Base-by-base conservation (phyloP, 1,140 invertebrate genomes). In the Samia ricini region DNA sequence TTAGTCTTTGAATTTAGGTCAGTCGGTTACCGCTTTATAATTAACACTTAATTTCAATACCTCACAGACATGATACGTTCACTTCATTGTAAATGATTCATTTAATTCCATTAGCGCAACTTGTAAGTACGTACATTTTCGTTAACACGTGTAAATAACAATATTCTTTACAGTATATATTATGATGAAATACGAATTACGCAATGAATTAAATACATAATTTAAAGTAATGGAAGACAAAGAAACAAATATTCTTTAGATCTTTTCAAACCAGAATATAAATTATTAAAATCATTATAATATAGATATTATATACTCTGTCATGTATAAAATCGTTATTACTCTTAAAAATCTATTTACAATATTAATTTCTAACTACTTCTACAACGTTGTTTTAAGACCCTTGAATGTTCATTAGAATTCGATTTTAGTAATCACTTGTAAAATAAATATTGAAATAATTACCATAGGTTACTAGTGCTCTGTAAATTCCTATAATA, bases 251-350 rank as follows among this genome's bases (percentile, higher is more conserved):
- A 66, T 65, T 24, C 12, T 57, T 61, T 52, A 62, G 59, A 66
- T 58, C 56, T 60, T 58, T 22, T 61, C 60, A 49, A 62, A 50
- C 55, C 62, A 64, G 63, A 64, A 68, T 70, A 49, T 61, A 76
- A 74, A 71, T 69, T 63, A 42, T 12, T 42, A 42, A 29, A 42
- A 42, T 15, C n/a, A 15, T 15, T 42, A 15, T 12, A 42, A 3
- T 42, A 3, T 15, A 42, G 33, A 42, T 15, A 5, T 68, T 60
- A 60, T 56, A 72, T 78, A 71, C 72, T n/a, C 72, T 73, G 51
- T 20, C 66, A 71, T 73, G 77, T 83, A 85, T 78, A 84, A 85
- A 87, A 85, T 69, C 63, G 66, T 73, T 74, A 63, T 68, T 61
- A 10, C 4, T 10, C 66, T 72, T 66, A 68, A 70, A 71, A 66